Evolutionary conservation across 2,888 invertebrate genomes (phyloP), one percentile per base, ranked within the genome.

Genomic region (Agrochola lota): DNA sequence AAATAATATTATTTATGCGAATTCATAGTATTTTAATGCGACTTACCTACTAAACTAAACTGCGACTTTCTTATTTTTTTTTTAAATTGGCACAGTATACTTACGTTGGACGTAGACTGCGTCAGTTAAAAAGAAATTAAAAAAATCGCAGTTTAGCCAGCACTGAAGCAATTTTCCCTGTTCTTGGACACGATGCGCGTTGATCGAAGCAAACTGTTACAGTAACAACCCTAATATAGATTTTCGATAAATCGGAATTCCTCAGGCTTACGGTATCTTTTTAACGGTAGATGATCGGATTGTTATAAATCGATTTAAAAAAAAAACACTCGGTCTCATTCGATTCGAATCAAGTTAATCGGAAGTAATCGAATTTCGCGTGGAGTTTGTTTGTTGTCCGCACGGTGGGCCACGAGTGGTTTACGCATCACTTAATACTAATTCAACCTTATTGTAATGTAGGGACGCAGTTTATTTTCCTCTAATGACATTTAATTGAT

Each of bases 211-310:
- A 73, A 35, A 35, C 62, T 46, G 63, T 63, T 71, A 35, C n/a
- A 66, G 75, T 55, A 79, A 72, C 85, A 88, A 75, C 91, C 90
- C 91, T 91, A 87, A 88, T 91, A 91, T 88, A 83, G 90, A 91
- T 92, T 91, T 92, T 91, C 89, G 93, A 95, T 93, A 93, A 94
- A 93, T 94, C 92, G 88, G 88, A 92, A 94, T 94, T 92, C 92
- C 91, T 91, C 86, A 84, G 90, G 91, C 92, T 95, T 94, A 94
- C 95, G 95, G 95, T 95, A 95, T 90, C 87, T 91, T 91, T 92
- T 93, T 94, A 94, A 95, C 95, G 95, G 95, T 94, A 92, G 91
- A 93, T 94, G 94, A 95, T 95, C 94, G 90, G 92, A 94, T 95
- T 93, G 92, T 92, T 91, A 91, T 91, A 92, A 93, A 94, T 92